A percentile compares a stretch with the other conserved stretches of the same genome.
Evolutionary conservation across 1,140 invertebrate species (phyloP).

Genomic region (Idris sp.): DNA sequence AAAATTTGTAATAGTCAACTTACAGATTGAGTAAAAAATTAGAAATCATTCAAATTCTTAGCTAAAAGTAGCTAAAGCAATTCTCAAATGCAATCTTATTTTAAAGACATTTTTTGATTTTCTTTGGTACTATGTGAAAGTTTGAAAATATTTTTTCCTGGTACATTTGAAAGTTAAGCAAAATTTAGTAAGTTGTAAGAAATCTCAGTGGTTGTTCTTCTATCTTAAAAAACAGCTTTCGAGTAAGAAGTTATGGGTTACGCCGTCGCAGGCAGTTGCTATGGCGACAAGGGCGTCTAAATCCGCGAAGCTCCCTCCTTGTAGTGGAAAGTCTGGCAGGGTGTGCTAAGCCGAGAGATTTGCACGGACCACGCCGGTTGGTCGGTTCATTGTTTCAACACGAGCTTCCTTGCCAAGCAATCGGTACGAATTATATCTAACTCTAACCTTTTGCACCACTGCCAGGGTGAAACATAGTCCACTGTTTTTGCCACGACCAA

Average conservation of each 20-base stretch:
- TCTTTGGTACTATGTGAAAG: too few species aligned
- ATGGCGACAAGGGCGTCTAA: slow-evolving; percentile 73
- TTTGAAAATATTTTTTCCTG: too few species aligned
- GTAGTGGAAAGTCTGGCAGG: slow-evolving; percentile 65
- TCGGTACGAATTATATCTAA: slow-evolving; percentile 56
- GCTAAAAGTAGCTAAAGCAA: too few species aligned
- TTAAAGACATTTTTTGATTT: too few species aligned
- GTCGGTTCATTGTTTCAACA: slow-evolving; percentile 77
- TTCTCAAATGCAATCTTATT: too few species aligned
- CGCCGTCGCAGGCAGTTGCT: slow-evolving; percentile 68
- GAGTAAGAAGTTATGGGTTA: slow-evolving; percentile 61
- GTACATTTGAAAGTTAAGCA: slow-evolving; percentile 28
- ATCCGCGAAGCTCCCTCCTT: slow-evolving; percentile 71
- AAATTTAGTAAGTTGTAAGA: slow-evolving; percentile 45
- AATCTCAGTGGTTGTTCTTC: slow-evolving; percentile 36
- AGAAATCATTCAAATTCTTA: too few species aligned
- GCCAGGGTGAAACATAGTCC: slow-evolving; percentile 60
- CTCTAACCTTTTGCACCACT: slow-evolving; percentile 60
- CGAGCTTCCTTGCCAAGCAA: slow-evolving; percentile 58
- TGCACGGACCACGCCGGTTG: slow-evolving; percentile 73
- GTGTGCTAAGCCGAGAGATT: slow-evolving; percentile 75
- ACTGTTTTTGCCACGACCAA: slow-evolving; percentile 51
- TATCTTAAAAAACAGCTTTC: slow-evolving; percentile 58
- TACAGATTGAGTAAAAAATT: too few species aligned
- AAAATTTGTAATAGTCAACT: too few species aligned